These are phyloP conservation scores for Erebia palarica DNA, from an alignment of 2,888 invertebrate genomes.

Conservation along the genomic window DNA sequence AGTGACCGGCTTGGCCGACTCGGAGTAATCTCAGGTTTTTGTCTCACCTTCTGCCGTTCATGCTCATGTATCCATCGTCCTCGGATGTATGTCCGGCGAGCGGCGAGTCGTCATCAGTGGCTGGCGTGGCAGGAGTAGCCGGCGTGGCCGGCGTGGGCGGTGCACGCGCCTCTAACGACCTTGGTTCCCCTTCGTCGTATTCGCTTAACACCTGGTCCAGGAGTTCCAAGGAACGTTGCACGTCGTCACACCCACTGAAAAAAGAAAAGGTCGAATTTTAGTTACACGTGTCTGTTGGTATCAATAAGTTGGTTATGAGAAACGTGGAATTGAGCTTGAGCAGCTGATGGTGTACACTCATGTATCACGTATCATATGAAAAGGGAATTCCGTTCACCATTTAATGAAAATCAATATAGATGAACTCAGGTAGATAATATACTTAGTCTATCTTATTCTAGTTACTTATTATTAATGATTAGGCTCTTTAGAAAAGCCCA, in stretches of 20 bases:
- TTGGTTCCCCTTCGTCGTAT: slow-evolving; percentile 90
- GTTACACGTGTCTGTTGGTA: neutral
- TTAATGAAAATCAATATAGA: no score
- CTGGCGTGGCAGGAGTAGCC: slow-evolving; percentile 80
- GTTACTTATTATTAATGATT: no score
- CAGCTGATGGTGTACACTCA: no score
- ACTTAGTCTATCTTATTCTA: no score
- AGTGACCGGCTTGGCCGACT: slow-evolving; percentile 64
- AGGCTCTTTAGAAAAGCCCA: no score
- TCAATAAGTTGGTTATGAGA: neutral
- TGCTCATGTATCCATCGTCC: slow-evolving; percentile 96
- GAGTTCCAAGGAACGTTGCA: slow-evolving; percentile 93
- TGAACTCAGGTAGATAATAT: no score
- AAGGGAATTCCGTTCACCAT: no score
- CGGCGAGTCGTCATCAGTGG: slow-evolving; percentile 88
- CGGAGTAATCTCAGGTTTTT: slow-evolving; percentile 41
- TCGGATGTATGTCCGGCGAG: slow-evolving; percentile 92
- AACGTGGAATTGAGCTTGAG: no score
- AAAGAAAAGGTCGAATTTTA: neutral
- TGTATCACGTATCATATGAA: no score
- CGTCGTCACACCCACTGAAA: slow-evolving; percentile 90
- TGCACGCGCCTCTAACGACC: slow-evolving; percentile 74
- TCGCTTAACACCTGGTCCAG: slow-evolving; percentile 94
- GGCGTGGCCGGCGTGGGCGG: slow-evolving; percentile 74
- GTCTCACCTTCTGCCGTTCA: slow-evolving; percentile 89